A percentile compares a stretch with the other conserved stretches of the same genome.
phyloP scores from a whole-genome alignment of 2,113 vertebrate species.

The Xiphorhynchus elegans region DNA sequence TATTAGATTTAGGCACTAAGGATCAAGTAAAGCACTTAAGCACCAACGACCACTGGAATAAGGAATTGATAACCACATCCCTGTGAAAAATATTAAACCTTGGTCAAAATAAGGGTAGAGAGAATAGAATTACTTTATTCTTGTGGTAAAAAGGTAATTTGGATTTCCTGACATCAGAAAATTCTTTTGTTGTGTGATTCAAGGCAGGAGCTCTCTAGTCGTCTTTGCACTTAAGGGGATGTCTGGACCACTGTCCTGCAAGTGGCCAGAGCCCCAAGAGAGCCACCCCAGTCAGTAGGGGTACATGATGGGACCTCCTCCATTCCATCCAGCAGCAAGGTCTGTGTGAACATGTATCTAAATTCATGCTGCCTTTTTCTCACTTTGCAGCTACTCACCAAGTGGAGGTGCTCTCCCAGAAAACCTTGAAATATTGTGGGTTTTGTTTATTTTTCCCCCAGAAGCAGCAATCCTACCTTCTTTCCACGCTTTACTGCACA shows the following conservation, averaged over 20 bases:
- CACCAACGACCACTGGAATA: background rate
- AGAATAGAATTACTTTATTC: background rate
- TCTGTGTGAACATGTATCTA: background rate
- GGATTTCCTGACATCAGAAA: background rate
- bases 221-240: background rate
- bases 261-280: background rate
- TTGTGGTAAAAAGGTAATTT: background rate
- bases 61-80: background rate
- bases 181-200: background rate
- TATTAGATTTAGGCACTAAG: background rate
- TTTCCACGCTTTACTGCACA: background rate
- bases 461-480: background rate
- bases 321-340: background rate
- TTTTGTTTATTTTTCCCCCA: background rate
- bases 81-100: background rate
- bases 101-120: background rate
- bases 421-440: background rate
- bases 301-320: background rate
- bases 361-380: background rate
- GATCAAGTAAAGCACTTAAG: background rate
- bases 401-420: background rate
- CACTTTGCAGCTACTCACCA: background rate
- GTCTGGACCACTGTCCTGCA: background rate
- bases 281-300: background rate
- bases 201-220: background rate